Base-by-base conservation (phyloP, 2,797 vertebrate genomes). In the Myioborus melanocephalus region DNA sequence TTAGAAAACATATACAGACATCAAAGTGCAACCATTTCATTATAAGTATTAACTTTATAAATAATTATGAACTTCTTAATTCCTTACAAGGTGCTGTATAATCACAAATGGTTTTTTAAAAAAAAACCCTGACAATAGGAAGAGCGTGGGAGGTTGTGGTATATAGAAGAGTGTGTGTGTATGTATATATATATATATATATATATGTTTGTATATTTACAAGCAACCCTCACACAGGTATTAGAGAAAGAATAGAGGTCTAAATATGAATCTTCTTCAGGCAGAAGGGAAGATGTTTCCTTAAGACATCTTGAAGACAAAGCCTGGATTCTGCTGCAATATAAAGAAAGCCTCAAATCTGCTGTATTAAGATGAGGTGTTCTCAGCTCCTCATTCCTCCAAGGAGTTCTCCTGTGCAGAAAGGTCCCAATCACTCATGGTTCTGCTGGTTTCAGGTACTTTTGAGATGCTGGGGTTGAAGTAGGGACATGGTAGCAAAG, bases 21-120 rank as follows among this genome's bases (percentile, higher is more conserved):
- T 98, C 98, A 98, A 98, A 98, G 97, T 95, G 93, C 93, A 98
- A 91, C 95, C 96, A 96, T 97, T 97, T 96, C 97, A 95, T 97
- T 97, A 90, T 91, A 96, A 97, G 96, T 81, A 96, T 98, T 97
- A 97, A 96, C 96, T 98, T 97, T 95, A 97, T 97, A 98, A 98
- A 97, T 98, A 98, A 98, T 97, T 96, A 98, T 97, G 97, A 98
- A 97, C 96, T 96, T 96, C 87, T 72, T 96, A 97, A 97, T 96
- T 96, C 96, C 95, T 83, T 96, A 94, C 94, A 92, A 96, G 94
- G 71, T 49, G 44, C 72, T 49, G 81, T 57, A 95, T 96, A 97
- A 97, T 96, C 94, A 91, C 89, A 96, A 95, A 83, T 96, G 39
- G 53, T 9, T 35, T 92, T 57, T 92, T 83, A 37, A 37, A 86